Evolutionary conservation across 1,140 invertebrate genomes (phyloP).

Genomic region (Caenorhabditis inopinata): DNA sequence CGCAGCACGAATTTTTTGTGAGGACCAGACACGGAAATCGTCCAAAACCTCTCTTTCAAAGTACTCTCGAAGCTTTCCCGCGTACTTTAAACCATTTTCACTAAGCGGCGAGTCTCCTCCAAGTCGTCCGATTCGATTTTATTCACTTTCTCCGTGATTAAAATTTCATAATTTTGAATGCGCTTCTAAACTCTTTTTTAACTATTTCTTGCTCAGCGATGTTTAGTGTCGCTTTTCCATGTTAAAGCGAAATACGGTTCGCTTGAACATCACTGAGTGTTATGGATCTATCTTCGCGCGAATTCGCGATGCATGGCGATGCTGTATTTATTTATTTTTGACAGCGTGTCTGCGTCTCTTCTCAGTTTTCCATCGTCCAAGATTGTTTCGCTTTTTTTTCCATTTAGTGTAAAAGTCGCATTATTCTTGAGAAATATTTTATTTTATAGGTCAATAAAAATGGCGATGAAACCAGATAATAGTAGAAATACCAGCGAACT

Average conservation of each 20-base stretch:
- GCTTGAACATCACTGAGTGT: too few relatives aligned
- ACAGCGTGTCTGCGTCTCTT: neutral
- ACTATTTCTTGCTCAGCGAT: too few relatives aligned
- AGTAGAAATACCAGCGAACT: neutral
- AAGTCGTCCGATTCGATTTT: constrained; percentile 88
- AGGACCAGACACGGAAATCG: constrained; percentile 93
- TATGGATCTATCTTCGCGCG: too few relatives aligned
- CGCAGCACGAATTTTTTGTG: constrained; percentile 90
- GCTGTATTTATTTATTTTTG: neutral
- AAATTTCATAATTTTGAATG: too few relatives aligned
- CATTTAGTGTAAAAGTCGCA: too few relatives aligned
- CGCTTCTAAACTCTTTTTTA: too few relatives aligned
- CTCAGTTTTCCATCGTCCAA: neutral
- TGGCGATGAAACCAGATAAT: neutral
- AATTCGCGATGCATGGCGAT: too few relatives aligned
- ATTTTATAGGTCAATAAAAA: neutral
- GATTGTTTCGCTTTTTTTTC: too few relatives aligned
- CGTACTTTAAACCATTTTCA: constrained; percentile 79
- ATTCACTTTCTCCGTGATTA: constrained; percentile 96
- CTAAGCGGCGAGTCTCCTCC: constrained; percentile 92
- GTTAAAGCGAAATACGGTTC: too few relatives aligned
- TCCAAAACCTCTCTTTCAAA: constrained; percentile 82
- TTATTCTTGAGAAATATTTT: too few relatives aligned
- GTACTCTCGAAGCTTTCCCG: constrained; percentile 78
- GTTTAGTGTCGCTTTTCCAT: too few relatives aligned